Conservation (phyloP, 2,888 invertebrate species). For the Idaea straminata region DNA sequence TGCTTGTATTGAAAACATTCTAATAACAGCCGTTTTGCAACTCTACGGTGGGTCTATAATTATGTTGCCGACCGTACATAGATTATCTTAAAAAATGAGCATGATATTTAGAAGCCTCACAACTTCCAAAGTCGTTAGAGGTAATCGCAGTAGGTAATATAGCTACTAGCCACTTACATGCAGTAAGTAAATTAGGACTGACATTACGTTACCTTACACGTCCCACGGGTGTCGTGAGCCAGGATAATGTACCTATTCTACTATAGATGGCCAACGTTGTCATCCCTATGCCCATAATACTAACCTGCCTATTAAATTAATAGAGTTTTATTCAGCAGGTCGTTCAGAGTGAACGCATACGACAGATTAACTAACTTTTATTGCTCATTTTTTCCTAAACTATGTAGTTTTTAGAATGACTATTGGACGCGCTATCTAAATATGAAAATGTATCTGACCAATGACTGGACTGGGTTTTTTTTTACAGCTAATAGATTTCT, state of each 20-base stretch:
- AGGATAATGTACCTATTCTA: neutral
- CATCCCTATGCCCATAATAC: neutral
- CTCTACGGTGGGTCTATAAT: too few species aligned
- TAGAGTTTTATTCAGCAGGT: neutral
- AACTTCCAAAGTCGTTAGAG: neutral
- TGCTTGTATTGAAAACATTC: too few species aligned
- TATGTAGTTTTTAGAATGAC: too few species aligned
- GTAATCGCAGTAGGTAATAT: neutral
- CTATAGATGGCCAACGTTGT: neutral
- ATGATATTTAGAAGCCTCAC: neutral
- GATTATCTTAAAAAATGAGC: neutral
- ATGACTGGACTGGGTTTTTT: too few species aligned
- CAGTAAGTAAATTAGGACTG: neutral
- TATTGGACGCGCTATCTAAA: too few species aligned
- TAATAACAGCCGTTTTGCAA: too few species aligned
- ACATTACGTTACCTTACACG: neutral
- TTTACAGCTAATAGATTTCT: too few species aligned
- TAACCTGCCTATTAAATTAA: neutral
- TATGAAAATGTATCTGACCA: too few species aligned
- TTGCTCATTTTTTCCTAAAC: neutral
- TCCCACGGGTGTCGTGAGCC: neutral
- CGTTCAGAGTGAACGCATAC: neutral
- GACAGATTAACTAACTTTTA: neutral
- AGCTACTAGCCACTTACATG: neutral
- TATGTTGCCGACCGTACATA: too few species aligned